Evolutionary conservation across 1,140 invertebrate species (phyloP).

Genomic region (Hermetia illucens): DNA sequence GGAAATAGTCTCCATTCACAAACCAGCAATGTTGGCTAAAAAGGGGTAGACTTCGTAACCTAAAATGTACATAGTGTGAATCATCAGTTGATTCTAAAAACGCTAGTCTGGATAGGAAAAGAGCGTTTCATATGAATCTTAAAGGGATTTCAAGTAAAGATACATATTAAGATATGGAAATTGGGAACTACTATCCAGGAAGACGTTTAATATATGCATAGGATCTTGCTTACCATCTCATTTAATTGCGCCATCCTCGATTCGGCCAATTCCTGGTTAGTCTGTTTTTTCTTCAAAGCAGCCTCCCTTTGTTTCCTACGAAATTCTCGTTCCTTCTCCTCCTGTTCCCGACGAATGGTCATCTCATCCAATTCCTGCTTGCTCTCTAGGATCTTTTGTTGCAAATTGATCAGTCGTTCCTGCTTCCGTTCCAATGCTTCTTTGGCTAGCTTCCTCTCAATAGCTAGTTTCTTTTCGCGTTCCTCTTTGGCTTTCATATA

Average conservation of each 20-base stretch:
- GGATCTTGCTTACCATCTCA: constrained; percentile 12
- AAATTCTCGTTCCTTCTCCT: constrained; percentile 40
- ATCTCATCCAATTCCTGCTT: constrained; percentile 36
- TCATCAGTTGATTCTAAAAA: too few species aligned
- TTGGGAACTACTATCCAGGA: not conserved
- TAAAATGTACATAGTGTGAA: too few species aligned
- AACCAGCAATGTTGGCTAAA: too few species aligned
- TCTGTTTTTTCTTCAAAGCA: constrained; percentile 31
- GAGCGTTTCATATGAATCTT: too few species aligned
- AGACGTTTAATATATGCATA: not conserved
- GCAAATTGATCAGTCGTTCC: constrained; percentile 30
- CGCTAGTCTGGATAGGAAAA: too few species aligned
- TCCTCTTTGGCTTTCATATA: constrained; percentile 43
- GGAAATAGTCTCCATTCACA: too few species aligned
- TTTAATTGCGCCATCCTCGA: constrained; percentile 33
- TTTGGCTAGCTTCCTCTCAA: constrained; percentile 28
- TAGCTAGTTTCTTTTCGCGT: constrained; percentile 33
- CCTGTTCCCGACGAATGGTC: constrained; percentile 36
- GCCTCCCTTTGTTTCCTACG: constrained; percentile 36
- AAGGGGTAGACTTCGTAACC: too few species aligned
- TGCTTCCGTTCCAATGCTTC: constrained; percentile 34
- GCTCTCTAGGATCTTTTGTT: constrained; percentile 27
- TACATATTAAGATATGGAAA: too few species aligned
- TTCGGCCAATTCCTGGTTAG: constrained; percentile 34
- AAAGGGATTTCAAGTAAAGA: too few species aligned